Evolutionary conservation across 2,113 vertebrate genomes (phyloP).

Genomic region (Sceloporus undulatus): DNA sequence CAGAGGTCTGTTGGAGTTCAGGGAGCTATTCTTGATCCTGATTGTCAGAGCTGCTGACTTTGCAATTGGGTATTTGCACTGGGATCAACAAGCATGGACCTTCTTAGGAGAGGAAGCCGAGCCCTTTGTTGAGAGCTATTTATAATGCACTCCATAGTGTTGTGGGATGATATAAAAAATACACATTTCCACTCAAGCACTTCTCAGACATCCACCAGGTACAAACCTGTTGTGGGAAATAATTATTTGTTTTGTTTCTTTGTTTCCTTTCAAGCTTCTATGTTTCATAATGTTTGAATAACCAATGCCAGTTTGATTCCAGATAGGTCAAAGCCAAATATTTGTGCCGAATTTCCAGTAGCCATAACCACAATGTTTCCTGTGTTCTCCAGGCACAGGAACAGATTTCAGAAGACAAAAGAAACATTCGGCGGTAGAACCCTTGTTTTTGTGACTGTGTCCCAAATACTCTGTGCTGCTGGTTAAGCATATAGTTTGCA

Average conservation of each 20-base stretch:
- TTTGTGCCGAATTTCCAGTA: constrained; percentile 72
- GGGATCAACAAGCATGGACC: constrained; percentile 36
- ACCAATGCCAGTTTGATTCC: constrained; percentile 77
- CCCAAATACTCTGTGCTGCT: constrained; percentile 24
- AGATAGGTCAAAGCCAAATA: constrained; percentile 83
- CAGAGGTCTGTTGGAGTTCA: constrained; percentile 32
- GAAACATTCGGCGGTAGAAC: constrained; percentile 20
- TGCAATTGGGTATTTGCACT: constrained; percentile 53
- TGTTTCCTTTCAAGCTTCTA: neutral
- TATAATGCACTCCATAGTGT: constrained; percentile 46
- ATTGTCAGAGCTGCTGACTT: constrained; percentile 44
- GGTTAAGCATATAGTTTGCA: constrained; percentile 75
- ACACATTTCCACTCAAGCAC: constrained; percentile 49
- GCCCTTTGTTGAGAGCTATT: constrained; percentile 59
- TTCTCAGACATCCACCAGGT: constrained; percentile 35
- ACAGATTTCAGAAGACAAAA: constrained; percentile 2
- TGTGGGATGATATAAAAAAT: constrained; percentile 48
- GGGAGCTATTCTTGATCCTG: constrained; percentile 42
- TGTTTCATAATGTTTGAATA: constrained; percentile 35
- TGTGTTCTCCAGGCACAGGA: constrained; percentile 19
- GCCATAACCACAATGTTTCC: constrained; percentile 28
- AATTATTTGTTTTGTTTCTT: constrained; percentile 12
- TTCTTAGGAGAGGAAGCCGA: constrained; percentile 33
- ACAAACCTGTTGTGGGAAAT: constrained; percentile 23
- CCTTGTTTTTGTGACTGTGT: constrained; percentile 12